A percentile compares a stretch with the other conserved stretches of the same genome.
These are phyloP conservation scores for Solenodon paradoxus DNA, from an alignment of 2,113 vertebrate species.

Conservation along the genomic window DNA sequence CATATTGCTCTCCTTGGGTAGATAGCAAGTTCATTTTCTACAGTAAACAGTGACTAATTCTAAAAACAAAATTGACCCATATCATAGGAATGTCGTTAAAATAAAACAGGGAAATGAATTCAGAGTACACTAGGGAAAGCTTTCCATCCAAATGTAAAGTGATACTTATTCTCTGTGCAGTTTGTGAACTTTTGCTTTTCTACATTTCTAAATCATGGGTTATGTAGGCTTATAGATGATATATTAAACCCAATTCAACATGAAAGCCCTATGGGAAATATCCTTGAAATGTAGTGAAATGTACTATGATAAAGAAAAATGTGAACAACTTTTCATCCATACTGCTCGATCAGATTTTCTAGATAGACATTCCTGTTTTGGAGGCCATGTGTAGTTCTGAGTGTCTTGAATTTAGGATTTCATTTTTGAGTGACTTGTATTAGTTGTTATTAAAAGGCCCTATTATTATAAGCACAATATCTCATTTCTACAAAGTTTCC, in stretches of 20 bases:
- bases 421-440: neutral
- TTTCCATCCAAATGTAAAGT: neutral
- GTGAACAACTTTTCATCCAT: neutral
- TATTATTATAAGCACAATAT: neutral
- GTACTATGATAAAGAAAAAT: neutral
- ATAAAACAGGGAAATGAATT: slow-evolving; percentile 20
- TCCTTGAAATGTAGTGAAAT: neutral
- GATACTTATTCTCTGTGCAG: neutral
- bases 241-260: slow-evolving; percentile 3
- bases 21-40: neutral
- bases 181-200: neutral
- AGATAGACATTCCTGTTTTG: neutral
- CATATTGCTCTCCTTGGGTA: neutral
- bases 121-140: neutral
- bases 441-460: neutral
- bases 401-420: neutral
- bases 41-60: neutral
- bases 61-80: neutral
- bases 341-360: neutral
- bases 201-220: slow-evolving; percentile 1
- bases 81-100: neutral
- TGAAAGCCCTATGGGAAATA: neutral
- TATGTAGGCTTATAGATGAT: neutral
- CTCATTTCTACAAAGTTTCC: neutral
- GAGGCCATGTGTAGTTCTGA: neutral